A percentile compares a stretch with the other conserved stretches of the same genome.
Evolutionary conservation across 2,888 invertebrate genomes (phyloP).

Genomic region (Drosophila atripex): DNA sequence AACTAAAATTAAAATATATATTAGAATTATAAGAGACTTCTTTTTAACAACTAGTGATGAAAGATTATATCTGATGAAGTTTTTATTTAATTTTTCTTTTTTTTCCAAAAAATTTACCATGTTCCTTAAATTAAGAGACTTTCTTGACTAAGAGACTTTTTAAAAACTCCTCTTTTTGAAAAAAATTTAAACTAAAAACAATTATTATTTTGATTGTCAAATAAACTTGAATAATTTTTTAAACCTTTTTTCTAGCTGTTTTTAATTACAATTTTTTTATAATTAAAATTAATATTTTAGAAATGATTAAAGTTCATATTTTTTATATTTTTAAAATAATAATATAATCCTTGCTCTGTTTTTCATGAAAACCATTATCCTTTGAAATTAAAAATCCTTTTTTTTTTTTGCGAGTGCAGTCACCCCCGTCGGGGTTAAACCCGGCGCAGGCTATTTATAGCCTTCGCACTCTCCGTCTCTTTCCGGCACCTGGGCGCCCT

Average conservation of each 20-base stretch:
- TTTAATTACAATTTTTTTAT: too few species aligned
- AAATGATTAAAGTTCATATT: background rate
- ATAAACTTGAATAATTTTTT: too few species aligned
- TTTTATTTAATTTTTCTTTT: too few species aligned
- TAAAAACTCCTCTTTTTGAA: background rate
- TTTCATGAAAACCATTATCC: background rate
- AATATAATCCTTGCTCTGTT: background rate
- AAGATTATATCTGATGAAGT: too few species aligned
- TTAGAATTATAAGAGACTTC: too few species aligned
- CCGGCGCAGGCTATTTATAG: constrained; percentile 3
- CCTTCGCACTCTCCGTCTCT: background rate
- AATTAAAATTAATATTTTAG: background rate
- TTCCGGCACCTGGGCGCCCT: background rate
- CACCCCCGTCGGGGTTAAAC: constrained; percentile 7
- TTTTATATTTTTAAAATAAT: background rate
- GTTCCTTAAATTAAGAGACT: too few species aligned
- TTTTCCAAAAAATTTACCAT: too few species aligned
- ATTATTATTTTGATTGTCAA: background rate
- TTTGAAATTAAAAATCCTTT: background rate
- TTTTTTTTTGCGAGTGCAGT: constrained; percentile 1
- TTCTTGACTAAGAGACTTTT: too few species aligned
- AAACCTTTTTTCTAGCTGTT: too few species aligned
- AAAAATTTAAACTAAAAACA: background rate
- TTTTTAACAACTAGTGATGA: too few species aligned
- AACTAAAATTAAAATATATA: too few species aligned